A percentile compares a stretch with the other conserved stretches of the same genome.
Conservation (phyloP, 2,797 vertebrate species). For the Anguilla marmorata region DNA sequence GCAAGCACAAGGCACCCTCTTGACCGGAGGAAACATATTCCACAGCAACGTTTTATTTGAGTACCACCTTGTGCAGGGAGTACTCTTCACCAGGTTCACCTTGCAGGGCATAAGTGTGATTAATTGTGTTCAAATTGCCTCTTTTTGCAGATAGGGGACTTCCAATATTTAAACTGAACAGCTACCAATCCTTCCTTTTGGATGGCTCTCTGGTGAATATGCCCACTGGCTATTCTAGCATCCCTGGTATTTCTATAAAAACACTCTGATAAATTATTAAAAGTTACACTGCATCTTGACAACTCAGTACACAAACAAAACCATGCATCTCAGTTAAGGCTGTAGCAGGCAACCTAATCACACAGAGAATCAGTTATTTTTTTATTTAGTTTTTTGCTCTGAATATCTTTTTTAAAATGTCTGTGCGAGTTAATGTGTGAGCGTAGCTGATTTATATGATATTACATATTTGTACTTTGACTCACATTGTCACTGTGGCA, state of each 20-base stretch:
- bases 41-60: background rate
- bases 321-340: constrained; percentile 44
- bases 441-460: background rate
- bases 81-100: constrained; percentile 9
- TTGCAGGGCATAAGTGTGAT: constrained; percentile 38
- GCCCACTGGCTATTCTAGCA: constrained; percentile 50
- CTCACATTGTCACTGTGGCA: background rate
- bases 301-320: constrained; percentile 49
- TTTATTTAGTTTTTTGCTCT: constrained; percentile 24
- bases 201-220: constrained; percentile 37
- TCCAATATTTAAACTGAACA: constrained; percentile 41
- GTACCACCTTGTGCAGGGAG: background rate
- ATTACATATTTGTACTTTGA: background rate
- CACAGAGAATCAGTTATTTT: background rate
- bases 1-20: constrained; percentile 1
- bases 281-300: constrained; percentile 44
- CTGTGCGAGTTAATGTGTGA: background rate
- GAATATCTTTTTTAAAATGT: too few relatives aligned
- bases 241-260: constrained; percentile 47
- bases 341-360: constrained; percentile 33
- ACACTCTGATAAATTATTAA: constrained; percentile 62
- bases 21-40: constrained; percentile 23
- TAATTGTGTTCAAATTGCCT: constrained; percentile 53
- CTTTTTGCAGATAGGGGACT: constrained; percentile 47
- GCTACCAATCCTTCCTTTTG: constrained; percentile 39